These are phyloP conservation scores for Luidia sarsii DNA, from an alignment of 53 echinoderm and acorn worm genomes.

Conservation along the genomic window DNA sequence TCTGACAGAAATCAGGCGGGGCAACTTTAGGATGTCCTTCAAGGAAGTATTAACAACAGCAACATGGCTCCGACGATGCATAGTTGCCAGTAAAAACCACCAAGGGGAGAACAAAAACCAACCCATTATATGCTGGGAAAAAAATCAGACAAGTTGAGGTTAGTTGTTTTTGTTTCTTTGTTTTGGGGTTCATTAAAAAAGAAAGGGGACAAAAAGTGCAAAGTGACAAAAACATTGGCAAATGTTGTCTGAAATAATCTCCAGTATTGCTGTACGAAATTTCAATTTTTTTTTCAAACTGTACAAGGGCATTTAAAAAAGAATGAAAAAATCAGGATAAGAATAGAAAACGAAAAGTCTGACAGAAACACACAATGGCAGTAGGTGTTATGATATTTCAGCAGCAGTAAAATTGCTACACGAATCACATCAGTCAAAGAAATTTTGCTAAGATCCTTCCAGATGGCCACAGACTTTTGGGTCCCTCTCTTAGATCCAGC, in stretches of 20 bases:
- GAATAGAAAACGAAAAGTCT: no score
- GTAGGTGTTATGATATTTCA: no score
- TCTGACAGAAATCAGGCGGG: no score
- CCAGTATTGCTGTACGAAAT: constrained; percentile 53
- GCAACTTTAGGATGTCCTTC: no score
- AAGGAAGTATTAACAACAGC: constrained; percentile 14
- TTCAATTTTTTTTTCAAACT: constrained; percentile 11
- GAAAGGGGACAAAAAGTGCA: not conserved
- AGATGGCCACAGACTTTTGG: no score
- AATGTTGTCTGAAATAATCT: constrained; percentile 28
- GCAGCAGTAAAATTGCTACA: no score
- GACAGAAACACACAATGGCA: constrained; percentile 26
- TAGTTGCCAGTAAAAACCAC: constrained; percentile 22
- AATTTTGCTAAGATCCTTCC: no score
- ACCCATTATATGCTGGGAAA: not conserved
- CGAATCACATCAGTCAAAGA: no score
- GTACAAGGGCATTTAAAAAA: constrained; percentile 50
- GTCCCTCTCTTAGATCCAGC: no score
- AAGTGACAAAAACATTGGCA: constrained; percentile 25
- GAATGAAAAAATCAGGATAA: not conserved
- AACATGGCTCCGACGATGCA: constrained; percentile 6
- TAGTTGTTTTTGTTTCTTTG: no score
- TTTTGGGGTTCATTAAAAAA: no score
- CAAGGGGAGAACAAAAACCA: not conserved
- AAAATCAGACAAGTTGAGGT: no score